These are phyloP conservation scores for Troglohyphantes excavatus DNA, from an alignment of 2,888 invertebrate species.

Conservation along the genomic window DNA sequence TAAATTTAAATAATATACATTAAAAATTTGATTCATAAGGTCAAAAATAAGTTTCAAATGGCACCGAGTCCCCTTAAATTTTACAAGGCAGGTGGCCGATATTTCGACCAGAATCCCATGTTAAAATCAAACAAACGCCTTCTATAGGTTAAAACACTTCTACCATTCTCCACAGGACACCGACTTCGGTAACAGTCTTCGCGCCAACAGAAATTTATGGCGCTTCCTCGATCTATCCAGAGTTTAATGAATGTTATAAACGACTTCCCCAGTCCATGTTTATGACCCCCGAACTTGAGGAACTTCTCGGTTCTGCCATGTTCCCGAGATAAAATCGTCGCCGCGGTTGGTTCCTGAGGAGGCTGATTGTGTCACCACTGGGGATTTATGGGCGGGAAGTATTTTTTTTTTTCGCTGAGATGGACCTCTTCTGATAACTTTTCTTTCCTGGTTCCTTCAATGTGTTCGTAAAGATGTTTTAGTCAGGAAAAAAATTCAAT, in stretches of 20 bases:
- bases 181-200: too few relatives aligned
- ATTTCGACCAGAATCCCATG: too few relatives aligned
- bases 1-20: too few relatives aligned
- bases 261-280: not conserved
- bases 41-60: too few relatives aligned
- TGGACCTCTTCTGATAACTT: not conserved
- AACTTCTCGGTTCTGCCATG: not conserved
- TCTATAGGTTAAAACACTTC: too few relatives aligned
- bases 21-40: too few relatives aligned
- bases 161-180: too few relatives aligned
- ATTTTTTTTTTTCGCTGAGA: not conserved
- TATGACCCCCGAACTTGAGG: not conserved
- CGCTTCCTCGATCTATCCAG: not conserved
- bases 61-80: too few relatives aligned
- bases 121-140: too few relatives aligned
- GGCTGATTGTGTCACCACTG: not conserved
- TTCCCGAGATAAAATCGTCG: not conserved
- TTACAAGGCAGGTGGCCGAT: too few relatives aligned
- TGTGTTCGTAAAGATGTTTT: not conserved
- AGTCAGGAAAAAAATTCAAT: too few relatives aligned
- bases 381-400: not conserved
- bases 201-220: not conserved
- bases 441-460: not conserved
- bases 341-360: not conserved
- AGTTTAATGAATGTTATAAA: not conserved